A percentile compares a stretch with the other conserved stretches of the same genome.
phyloP scores from a whole-genome alignment of 2,113 vertebrate genomes.

The Scomber scombrus region DNA sequence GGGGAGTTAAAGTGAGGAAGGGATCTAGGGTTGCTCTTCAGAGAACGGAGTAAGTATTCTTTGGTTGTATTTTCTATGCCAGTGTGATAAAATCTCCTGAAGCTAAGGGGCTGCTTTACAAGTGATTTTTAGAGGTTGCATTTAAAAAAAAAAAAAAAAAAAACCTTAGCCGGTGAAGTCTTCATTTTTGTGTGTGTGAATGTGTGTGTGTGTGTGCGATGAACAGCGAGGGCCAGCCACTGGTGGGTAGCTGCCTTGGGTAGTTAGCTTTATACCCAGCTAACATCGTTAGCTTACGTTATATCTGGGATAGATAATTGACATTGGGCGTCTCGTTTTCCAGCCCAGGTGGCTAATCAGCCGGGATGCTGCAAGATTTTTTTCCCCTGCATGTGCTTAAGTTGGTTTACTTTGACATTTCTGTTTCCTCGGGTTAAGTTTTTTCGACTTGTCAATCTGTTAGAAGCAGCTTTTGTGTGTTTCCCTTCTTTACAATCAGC shows the following conservation, averaged over 20 bases:
- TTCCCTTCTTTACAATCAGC: conserved; percentile 39
- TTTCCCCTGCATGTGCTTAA: not conserved
- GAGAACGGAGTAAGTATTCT: conserved; percentile 82
- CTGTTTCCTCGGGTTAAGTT: conserved; percentile 38
- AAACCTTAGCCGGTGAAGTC: not conserved
- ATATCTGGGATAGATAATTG: conserved; percentile 59
- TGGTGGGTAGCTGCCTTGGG: conserved; percentile 54
- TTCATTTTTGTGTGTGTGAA: conserved; percentile 24
- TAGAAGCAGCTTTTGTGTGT: conserved; percentile 41
- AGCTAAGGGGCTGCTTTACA: not conserved
- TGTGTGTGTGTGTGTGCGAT: conserved; percentile 21
- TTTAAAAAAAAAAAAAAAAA: no score
- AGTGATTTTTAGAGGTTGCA: conserved; percentile 24
- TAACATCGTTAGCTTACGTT: conserved; percentile 72
- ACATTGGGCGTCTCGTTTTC: conserved; percentile 65
- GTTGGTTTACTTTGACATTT: not conserved
- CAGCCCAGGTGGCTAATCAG: conserved; percentile 40
- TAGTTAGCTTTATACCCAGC: conserved; percentile 68
- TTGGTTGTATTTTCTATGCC: conserved; percentile 14
- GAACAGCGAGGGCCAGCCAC: conserved; percentile 65
- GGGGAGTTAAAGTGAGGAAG: conserved; percentile 78
- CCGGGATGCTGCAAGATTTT: conserved; percentile 45
- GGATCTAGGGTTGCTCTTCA: conserved; percentile 70
- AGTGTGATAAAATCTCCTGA: not conserved
- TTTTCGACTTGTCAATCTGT: conserved; percentile 58